phyloP scores from a whole-genome alignment of 2,113 vertebrate genomes.

The Galbula dea region DNA sequence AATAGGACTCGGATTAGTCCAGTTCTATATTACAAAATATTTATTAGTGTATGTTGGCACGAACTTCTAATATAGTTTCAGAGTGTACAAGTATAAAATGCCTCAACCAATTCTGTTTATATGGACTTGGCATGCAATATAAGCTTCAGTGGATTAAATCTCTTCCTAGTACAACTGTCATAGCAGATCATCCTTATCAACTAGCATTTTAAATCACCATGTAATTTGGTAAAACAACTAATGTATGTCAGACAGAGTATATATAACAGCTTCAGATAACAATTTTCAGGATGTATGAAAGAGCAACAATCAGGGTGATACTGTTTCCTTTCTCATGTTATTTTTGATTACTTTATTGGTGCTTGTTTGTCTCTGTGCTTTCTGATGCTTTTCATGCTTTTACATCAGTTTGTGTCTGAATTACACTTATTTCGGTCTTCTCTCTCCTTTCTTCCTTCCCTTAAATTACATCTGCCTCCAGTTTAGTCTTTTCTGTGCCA shows the following conservation, averaged over 20 bases:
- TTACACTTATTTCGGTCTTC: background rate
- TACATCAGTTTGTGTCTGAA: background rate
- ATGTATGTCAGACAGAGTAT: background rate
- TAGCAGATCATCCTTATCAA: background rate
- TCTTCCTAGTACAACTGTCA: background rate
- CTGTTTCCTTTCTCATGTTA: background rate
- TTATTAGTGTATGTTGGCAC: background rate
- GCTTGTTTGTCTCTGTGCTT: background rate
- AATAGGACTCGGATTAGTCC: background rate
- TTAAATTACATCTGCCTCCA: background rate
- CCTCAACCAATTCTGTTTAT: background rate
- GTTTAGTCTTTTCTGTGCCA: background rate
- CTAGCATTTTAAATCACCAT: background rate
- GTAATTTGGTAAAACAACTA: slow-evolving; percentile 8
- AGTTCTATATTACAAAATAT: background rate
- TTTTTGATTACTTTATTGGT: background rate
- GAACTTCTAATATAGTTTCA: background rate
- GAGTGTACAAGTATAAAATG: background rate
- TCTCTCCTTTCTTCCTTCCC: background rate
- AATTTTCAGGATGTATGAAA: background rate
- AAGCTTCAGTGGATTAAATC: background rate
- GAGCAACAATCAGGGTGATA: background rate
- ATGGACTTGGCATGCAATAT: background rate
- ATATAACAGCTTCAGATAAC: background rate
- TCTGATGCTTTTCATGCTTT: background rate